phyloP scores from a whole-genome alignment of 2,113 vertebrate genomes.

The Hippocampus zosterae region DNA sequence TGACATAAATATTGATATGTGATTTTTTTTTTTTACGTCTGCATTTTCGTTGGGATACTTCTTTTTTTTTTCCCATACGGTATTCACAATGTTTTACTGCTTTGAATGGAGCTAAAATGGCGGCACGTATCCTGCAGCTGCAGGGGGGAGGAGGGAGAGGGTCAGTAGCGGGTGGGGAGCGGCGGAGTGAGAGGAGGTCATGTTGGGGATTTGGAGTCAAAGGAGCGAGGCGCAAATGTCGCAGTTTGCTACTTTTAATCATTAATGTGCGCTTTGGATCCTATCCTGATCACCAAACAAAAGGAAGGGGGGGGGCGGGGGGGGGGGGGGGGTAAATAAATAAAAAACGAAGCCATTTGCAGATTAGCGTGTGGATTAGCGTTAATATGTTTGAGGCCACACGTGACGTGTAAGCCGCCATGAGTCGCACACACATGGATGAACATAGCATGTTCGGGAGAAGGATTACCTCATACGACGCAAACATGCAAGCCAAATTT shows the following conservation, averaged over 20 bases:
- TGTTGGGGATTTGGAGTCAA: conserved; percentile 36
- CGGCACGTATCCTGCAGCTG: not conserved
- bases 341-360: conserved; percentile 56
- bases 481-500: no score
- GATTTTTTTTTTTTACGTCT: no score
- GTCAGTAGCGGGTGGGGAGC: not conserved
- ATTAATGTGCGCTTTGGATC: conserved; percentile 61
- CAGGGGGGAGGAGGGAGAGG: not conserved
- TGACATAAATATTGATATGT: no score
- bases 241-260: conserved; percentile 56
- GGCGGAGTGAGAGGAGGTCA: not conserved
- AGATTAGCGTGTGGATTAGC: conserved; percentile 68
- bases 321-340: conserved; percentile 7
- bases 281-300: conserved; percentile 57
- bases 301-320: conserved; percentile 12
- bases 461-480: conserved; percentile 42
- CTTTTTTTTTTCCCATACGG: no score
- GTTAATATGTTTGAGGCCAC: conserved; percentile 68
- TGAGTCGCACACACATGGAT: conserved; percentile 57
- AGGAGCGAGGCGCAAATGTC: conserved; percentile 32
- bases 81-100: no score
- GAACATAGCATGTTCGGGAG: conserved; percentile 53
- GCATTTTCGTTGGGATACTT: no score
- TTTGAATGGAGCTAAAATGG: not conserved
- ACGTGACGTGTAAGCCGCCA: conserved; percentile 62